A percentile compares a stretch with the other conserved stretches of the same genome.
These are phyloP conservation scores for Eriosoma lanigerum DNA, from an alignment of 1,140 invertebrate genomes.

Conservation along the genomic window DNA sequence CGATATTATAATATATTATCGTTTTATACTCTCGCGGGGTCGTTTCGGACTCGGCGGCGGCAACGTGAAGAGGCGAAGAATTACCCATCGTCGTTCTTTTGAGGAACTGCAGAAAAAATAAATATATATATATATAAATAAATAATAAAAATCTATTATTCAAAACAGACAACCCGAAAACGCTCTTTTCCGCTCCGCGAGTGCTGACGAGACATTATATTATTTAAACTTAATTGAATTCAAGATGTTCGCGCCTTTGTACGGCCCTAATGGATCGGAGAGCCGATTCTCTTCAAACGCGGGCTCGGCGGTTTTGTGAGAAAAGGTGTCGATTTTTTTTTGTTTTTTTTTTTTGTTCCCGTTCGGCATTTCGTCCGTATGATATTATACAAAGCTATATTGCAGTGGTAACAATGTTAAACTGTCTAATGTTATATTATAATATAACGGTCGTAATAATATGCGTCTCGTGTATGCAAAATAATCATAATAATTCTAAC, in stretches of 20 bases:
- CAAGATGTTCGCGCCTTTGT: slow-evolving; percentile 48
- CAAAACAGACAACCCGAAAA: slow-evolving; percentile 49
- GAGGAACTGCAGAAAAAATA: not conserved
- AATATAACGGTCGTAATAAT: not conserved
- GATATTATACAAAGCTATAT: not conserved
- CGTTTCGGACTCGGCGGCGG: not conserved
- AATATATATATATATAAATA: slow-evolving; percentile 15
- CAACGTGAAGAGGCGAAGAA: not conserved
- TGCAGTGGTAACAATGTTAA: not conserved
- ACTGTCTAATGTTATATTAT: not conserved
- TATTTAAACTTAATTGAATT: slow-evolving; percentile 49
- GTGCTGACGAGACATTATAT: slow-evolving; percentile 49
- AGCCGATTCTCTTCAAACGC: slow-evolving; percentile 1
- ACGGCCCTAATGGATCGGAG: slow-evolving; percentile 37
- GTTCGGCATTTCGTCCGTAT: not conserved
- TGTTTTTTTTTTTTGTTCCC: not conserved
- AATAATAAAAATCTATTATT: slow-evolving; percentile 50
- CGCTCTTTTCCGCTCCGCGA: slow-evolving; percentile 30
- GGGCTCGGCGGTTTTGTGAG: not conserved
- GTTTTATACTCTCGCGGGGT: not conserved
- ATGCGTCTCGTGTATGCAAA: no score
- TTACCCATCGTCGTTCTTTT: not conserved
- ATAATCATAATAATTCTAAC: no score
- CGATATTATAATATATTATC: no score
- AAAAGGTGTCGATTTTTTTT: slow-evolving; percentile 35